Conservation (phyloP, 2,888 invertebrate genomes). For the Geotrupes spiniger region DNA sequence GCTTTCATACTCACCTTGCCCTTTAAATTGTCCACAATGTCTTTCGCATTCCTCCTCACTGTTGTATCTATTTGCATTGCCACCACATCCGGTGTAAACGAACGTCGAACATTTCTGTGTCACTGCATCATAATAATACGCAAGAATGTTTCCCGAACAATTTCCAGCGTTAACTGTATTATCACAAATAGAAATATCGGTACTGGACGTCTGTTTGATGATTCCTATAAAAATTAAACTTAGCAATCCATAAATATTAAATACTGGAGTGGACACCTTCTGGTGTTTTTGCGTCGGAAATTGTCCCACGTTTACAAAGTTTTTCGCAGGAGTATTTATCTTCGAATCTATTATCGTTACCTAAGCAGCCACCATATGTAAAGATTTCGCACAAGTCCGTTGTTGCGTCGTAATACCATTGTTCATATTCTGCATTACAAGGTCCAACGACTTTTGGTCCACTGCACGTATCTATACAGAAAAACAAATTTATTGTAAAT, state of each 20-base stretch:
- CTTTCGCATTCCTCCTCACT: constrained; percentile 75
- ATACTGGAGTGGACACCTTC: constrained; percentile 25
- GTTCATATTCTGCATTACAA: constrained; percentile 61
- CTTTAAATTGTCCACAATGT: constrained; percentile 70
- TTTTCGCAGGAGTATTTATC: constrained; percentile 59
- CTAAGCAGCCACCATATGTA: constrained; percentile 85
- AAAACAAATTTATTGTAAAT: too few relatives aligned
- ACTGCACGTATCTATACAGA: constrained; percentile 62
- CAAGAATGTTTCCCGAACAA: constrained; percentile 63
- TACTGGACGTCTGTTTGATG: neutral
- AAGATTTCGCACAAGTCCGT: constrained; percentile 71
- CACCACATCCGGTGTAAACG: constrained; percentile 69
- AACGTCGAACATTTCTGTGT: constrained; percentile 61
- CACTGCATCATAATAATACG: constrained; percentile 71
- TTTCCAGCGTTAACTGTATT: constrained; percentile 65
- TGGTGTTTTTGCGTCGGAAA: constrained; percentile 32
- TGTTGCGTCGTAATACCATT: constrained; percentile 70
- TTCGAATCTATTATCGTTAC: constrained; percentile 82
- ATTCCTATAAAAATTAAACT: neutral
- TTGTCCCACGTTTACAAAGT: constrained; percentile 50
- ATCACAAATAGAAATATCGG: constrained; percentile 51
- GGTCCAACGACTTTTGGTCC: constrained; percentile 67
- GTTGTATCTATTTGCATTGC: constrained; percentile 71
- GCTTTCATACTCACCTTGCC: constrained; percentile 61
- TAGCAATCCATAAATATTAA: neutral